Evolutionary conservation across 2,888 invertebrate genomes (phyloP), one percentile per base, ranked within the genome.

Genomic region (Gymnosoma rotundatum): DNA sequence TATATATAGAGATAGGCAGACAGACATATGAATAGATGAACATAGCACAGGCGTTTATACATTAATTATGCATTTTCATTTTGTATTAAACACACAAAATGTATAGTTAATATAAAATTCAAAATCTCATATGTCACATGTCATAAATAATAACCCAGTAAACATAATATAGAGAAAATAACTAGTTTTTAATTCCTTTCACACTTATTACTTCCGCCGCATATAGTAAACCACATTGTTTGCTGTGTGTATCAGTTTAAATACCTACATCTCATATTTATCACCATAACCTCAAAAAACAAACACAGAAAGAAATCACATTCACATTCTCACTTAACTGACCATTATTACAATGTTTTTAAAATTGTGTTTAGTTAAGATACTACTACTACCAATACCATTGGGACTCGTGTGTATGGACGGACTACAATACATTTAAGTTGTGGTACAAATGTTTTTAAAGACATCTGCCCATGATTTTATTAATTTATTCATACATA

Each of bases 21-120:
- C 14, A 32, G 14, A 64, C 1, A 25, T 18, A 16, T 18, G 20
- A 25, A 52, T 50, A 56, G 20, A 12, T 42, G 73, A 20, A 38
- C 21, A 6, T 5, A 66, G n/a, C 6, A 56, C 16, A 56, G 20
- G n/a, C 25, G 7, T 66, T 10, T 50, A 78, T 45, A 64, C 58
- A 78, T 83, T 75, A 83, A 75, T 83, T 83, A 83, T 83, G 70
- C 64, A 83, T 79, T 75, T 75, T 79, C 83, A 79, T 79, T 83
- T 79, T 38, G n/a, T 79, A 67, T 83, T 75, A 75, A 64, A 48
- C 42, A 70, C 56, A 45, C 61, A 75, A 12, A 78, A 60, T 73
- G 54, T 60, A 48, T 38, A 38, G 52, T 78, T 83, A 69, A 78
- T 83, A 70, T 78, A 38, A 54, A 67, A 83, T 78, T 74, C 78